A percentile compares a stretch with the other conserved stretches of the same genome.
Conservation (phyloP, 2,797 vertebrate genomes). For the Moxostoma hubbsi region DNA sequence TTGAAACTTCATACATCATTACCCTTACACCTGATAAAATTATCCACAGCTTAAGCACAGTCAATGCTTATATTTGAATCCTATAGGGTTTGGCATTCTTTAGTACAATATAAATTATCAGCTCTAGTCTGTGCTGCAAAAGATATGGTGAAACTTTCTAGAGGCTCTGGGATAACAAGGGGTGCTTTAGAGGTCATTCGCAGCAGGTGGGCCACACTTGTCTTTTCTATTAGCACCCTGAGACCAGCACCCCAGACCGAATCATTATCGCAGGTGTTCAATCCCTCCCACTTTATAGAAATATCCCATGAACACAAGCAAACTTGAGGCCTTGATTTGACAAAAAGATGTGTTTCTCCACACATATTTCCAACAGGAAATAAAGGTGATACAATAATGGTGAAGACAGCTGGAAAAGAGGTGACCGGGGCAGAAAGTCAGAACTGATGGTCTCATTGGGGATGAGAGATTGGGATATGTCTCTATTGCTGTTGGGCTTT, state of each 20-base stretch:
- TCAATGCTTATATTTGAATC: neutral
- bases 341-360: conserved; percentile 67
- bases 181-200: conserved; percentile 67
- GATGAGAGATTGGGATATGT: conserved; percentile 18
- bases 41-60: neutral
- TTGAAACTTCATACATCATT: conserved; percentile 13
- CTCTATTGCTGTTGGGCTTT: neutral
- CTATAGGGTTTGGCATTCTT: neutral
- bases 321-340: conserved; percentile 53
- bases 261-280: conserved; percentile 71
- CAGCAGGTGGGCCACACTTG: conserved; percentile 64
- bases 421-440: conserved; percentile 51
- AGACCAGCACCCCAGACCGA: conserved; percentile 29
- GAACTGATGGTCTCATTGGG: conserved; percentile 53
- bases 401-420: conserved; percentile 64
- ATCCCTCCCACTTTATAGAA: conserved; percentile 66
- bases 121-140: conserved; percentile 12
- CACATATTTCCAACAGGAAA: conserved; percentile 58
- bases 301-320: conserved; percentile 64
- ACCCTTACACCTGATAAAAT: conserved; percentile 28
- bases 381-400: conserved; percentile 50
- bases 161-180: conserved; percentile 50
- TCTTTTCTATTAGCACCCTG: conserved; percentile 51
- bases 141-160: neutral
- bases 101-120: conserved; percentile 9